Conservation (phyloP, 53 echinoderm and acorn worm genomes). For the Patiria pectinifera region DNA sequence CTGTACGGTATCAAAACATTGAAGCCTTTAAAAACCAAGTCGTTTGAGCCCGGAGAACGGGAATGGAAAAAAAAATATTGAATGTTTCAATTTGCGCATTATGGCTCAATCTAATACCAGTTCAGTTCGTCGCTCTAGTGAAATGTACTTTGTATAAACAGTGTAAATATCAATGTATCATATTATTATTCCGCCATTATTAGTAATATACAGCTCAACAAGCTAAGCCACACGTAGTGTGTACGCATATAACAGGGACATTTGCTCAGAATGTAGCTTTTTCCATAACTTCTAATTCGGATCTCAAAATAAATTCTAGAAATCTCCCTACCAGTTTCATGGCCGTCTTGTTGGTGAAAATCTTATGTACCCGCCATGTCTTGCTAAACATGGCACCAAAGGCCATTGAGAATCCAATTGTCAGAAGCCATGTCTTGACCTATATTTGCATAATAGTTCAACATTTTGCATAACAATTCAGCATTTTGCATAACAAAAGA, state of each 20-base stretch:
- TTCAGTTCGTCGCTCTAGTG: no score
- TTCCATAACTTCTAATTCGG: neutral
- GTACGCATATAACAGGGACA: neutral
- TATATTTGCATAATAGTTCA: neutral
- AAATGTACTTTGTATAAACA: no score
- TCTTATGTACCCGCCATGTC: conserved; percentile 84
- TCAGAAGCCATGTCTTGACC: conserved; percentile 39
- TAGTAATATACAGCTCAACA: no score
- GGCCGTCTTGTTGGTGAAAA: conserved; percentile 81
- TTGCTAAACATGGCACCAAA: conserved; percentile 89
- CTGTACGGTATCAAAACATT: neutral
- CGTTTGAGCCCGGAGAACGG: no score
- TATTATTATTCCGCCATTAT: no score
- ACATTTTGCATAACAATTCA: neutral
- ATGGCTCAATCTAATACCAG: no score
- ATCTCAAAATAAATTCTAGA: neutral
- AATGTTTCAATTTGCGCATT: neutral
- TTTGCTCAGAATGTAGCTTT: neutral
- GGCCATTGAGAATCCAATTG: conserved; percentile 70
- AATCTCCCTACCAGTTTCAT: conserved; percentile 65
- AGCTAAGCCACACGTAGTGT: no score
- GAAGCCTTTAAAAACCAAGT: neutral
- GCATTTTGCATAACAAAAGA: no score
- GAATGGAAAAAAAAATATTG: neutral
- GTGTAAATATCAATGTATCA: no score